A percentile compares a stretch with the other conserved stretches of the same genome.
These are phyloP conservation scores for Chymomyza caudatula DNA, from an alignment of 2,888 invertebrate genomes.

Conservation along the genomic window DNA sequence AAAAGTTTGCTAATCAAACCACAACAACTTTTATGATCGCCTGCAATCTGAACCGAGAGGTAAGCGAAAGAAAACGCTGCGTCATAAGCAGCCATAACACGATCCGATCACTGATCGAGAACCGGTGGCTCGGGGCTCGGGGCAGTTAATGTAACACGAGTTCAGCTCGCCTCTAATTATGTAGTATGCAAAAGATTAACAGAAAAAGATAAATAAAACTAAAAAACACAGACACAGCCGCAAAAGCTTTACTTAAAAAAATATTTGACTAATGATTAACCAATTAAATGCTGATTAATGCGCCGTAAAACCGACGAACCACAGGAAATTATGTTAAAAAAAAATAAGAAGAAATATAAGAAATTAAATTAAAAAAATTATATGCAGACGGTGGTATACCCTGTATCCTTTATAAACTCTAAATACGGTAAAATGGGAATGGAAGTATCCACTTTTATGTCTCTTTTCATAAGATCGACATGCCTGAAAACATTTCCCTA, in stretches of 20 bases:
- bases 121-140: constrained; percentile 13
- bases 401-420: no score
- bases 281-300: constrained; percentile 61
- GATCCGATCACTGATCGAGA: background rate
- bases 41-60: background rate
- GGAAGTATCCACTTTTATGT: no score
- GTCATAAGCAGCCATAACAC: background rate
- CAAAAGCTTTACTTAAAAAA: constrained; percentile 16
- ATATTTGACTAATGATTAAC: constrained; percentile 69
- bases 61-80: background rate
- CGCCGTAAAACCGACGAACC: constrained; percentile 9
- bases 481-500: no score
- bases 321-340: constrained; percentile 14
- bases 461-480: no score
- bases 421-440: no score
- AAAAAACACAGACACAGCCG: constrained; percentile 11
- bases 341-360: constrained; percentile 27
- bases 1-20: background rate
- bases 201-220: constrained; percentile 20
- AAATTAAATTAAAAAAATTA: constrained; percentile 10
- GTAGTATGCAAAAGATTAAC: constrained; percentile 38
- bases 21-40: background rate
- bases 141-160: background rate
- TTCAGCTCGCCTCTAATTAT: background rate
- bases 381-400: no score